Conservation (phyloP, 2,113 vertebrate genomes). For the Oenanthe oenanthe region DNA sequence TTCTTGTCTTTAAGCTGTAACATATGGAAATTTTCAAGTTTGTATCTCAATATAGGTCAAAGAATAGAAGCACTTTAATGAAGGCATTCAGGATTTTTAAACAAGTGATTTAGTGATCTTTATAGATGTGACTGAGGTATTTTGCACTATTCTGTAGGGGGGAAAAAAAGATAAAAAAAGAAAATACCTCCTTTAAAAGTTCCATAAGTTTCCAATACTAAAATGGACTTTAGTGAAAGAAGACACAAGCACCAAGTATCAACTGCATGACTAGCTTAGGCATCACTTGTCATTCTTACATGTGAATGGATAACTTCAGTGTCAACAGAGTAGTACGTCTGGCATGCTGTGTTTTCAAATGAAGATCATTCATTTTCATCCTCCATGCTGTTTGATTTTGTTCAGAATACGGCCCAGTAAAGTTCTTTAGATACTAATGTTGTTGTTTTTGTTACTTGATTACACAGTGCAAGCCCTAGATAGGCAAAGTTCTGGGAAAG, state of each 20-base stretch:
- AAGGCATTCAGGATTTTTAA: background rate
- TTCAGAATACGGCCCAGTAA: slow-evolving; percentile 60
- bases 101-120: background rate
- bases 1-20: background rate
- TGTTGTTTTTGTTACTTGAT: slow-evolving; percentile 82
- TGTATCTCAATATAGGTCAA: background rate
- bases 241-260: background rate
- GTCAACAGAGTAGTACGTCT: slow-evolving; percentile 14
- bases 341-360: slow-evolving; percentile 68
- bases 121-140: background rate
- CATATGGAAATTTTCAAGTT: background rate
- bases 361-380: slow-evolving; percentile 61
- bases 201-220: background rate
- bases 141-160: background rate
- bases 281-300: background rate
- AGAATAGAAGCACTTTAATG: background rate
- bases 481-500: slow-evolving; percentile 84
- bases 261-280: slow-evolving; percentile 38
- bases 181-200: background rate
- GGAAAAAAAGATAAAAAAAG: background rate
- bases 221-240: slow-evolving; percentile 15
- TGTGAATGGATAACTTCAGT: slow-evolving; percentile 39
- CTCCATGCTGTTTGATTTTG: slow-evolving; percentile 61
- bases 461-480: slow-evolving; percentile 83
- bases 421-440: slow-evolving; percentile 70